phyloP scores from a whole-genome alignment of 2,888 invertebrate genomes.

The Lobophora halterata region DNA sequence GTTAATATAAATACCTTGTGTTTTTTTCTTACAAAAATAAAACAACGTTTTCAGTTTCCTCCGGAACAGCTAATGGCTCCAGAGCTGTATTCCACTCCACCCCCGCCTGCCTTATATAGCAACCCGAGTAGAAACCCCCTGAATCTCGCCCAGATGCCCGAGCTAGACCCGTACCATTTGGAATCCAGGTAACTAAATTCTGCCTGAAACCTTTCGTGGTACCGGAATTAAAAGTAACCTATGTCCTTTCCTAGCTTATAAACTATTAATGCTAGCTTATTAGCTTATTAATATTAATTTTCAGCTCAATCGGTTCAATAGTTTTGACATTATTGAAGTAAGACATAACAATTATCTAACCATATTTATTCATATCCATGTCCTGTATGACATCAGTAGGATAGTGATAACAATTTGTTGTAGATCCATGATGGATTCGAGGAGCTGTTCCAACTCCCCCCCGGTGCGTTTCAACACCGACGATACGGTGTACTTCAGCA shows the following conservation, averaged over 20 bases:
- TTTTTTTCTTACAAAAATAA: too few species aligned
- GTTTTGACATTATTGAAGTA: too few species aligned
- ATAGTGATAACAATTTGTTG: too few species aligned
- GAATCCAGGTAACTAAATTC: constrained; percentile 56
- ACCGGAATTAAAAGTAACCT: too few species aligned
- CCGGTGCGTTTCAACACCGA: constrained; percentile 67
- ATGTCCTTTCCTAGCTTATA: too few species aligned
- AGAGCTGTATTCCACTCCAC: constrained; percentile 59
- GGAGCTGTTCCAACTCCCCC: constrained; percentile 63
- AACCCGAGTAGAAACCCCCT: constrained; percentile 60
- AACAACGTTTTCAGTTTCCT: constrained; percentile 64
- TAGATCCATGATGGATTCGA: constrained; percentile 44
- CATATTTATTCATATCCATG: too few species aligned
- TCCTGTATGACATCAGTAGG: too few species aligned
- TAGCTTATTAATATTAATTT: too few species aligned
- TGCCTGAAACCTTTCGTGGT: too few species aligned
- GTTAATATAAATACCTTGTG: background rate
- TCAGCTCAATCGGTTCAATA: too few species aligned
- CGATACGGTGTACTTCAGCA: constrained; percentile 59
- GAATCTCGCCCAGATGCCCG: constrained; percentile 63
- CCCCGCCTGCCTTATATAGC: constrained; percentile 61
- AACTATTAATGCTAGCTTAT: too few species aligned
- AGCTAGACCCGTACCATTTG: constrained; percentile 34
- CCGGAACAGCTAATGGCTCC: constrained; percentile 72
- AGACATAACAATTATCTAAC: too few species aligned